phyloP scores from a whole-genome alignment of 2,113 vertebrate species.

The Brienomyrus brachyistius region DNA sequence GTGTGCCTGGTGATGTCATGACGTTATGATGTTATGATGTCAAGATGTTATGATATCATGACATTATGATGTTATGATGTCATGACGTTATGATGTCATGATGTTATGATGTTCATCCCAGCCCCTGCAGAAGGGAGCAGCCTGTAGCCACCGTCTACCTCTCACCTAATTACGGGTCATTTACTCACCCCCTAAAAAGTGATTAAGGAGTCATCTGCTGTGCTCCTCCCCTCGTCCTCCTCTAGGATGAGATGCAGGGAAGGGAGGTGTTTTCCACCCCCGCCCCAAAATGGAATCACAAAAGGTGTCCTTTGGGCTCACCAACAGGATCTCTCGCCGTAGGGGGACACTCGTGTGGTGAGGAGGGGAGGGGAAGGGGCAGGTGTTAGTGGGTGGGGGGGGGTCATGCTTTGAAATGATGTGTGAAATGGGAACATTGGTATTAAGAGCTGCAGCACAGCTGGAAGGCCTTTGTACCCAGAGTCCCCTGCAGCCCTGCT shows the following conservation, averaged over 20 bases:
- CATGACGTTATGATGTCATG: background rate
- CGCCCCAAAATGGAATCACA: slow-evolving; percentile 60
- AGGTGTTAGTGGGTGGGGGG: slow-evolving; percentile 25
- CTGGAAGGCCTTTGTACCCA: slow-evolving; percentile 55
- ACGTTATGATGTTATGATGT: too few species aligned
- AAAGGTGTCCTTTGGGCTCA: background rate
- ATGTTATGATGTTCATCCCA: background rate
- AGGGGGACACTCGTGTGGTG: slow-evolving; percentile 51
- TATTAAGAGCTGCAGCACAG: slow-evolving; percentile 60
- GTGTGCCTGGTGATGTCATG: background rate
- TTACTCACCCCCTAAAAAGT: background rate
- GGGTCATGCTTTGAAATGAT: slow-evolving; percentile 58
- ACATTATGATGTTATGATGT: too few species aligned
- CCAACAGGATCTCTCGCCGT: slow-evolving; percentile 44
- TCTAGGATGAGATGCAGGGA: slow-evolving; percentile 50
- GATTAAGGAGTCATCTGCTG: background rate
- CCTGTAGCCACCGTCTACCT: background rate
- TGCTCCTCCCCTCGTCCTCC: slow-evolving; percentile 46
- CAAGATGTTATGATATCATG: too few species aligned
- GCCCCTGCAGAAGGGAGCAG: background rate
- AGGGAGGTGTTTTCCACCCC: slow-evolving; percentile 52
- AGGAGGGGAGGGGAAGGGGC: slow-evolving; percentile 4
- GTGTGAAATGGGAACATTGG: slow-evolving; percentile 65
- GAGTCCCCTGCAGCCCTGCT: slow-evolving; percentile 49
- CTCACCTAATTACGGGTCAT: background rate